These are phyloP conservation scores for Procambarus virginalis DNA, from an alignment of 1,140 invertebrate genomes.

Conservation along the genomic window DNA sequence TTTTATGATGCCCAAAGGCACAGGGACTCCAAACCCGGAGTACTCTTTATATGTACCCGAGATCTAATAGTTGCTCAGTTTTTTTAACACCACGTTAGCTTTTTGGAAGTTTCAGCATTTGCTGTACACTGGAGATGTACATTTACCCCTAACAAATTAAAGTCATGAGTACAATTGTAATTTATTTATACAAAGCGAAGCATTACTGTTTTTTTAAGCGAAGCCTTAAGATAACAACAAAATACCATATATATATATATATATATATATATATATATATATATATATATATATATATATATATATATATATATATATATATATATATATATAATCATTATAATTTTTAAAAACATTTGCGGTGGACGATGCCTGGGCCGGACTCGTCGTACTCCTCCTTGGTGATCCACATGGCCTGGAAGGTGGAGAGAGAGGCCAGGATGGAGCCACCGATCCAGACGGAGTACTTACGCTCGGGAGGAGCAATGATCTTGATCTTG, in stretches of 20 bases:
- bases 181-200: no score
- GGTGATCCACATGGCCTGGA: constrained; percentile 63
- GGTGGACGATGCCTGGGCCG: constrained; percentile 74
- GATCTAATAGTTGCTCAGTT: no score
- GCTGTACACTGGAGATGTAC: not conserved
- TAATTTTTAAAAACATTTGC: constrained; percentile 78
- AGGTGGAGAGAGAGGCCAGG: constrained; percentile 61
- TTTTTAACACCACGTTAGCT: no score
- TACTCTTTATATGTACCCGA: no score
- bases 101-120: not conserved
- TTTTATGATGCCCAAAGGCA: no score
- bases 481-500: constrained; percentile 77
- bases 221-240: not conserved
- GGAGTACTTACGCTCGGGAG: constrained; percentile 65
- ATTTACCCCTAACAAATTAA: no score
- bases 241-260: not conserved
- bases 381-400: constrained; percentile 64
- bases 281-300: not conserved
- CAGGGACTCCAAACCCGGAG: no score
- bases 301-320: not conserved
- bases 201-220: not conserved
- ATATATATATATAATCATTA: not conserved
- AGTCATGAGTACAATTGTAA: no score
- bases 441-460: constrained; percentile 66
- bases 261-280: not conserved